phyloP scores from a whole-genome alignment of 1,140 invertebrate genomes.

The Uloborus diversus region DNA sequence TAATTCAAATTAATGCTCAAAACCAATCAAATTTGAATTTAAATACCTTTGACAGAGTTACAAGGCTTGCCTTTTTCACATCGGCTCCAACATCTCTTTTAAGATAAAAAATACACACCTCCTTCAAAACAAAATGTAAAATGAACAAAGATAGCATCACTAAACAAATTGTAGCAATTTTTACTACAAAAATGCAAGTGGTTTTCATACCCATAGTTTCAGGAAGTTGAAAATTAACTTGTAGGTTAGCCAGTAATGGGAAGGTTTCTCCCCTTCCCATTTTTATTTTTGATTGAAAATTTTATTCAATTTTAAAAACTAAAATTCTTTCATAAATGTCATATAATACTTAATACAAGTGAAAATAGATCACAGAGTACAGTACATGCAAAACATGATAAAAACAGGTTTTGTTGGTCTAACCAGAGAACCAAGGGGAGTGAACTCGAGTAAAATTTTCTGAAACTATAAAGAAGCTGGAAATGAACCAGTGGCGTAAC shows the following conservation, averaged over 20 bases:
- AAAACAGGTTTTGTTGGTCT: too few species aligned
- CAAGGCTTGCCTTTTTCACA: conserved; percentile 20
- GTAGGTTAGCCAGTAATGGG: too few species aligned
- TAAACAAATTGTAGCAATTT: neutral
- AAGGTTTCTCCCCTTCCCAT: too few species aligned
- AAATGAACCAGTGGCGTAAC: too few species aligned
- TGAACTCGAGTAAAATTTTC: too few species aligned
- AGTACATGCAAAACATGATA: neutral
- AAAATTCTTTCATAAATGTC: neutral
- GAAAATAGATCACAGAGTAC: neutral
- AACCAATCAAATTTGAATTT: neutral
- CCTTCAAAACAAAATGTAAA: conserved; percentile 18
- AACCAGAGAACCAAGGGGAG: too few species aligned
- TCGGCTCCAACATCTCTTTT: neutral
- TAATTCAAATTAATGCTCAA: neutral
- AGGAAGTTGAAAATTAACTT: neutral
- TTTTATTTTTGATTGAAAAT: too few species aligned
- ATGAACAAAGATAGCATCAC: neutral
- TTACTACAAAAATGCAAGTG: neutral
- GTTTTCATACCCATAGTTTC: neutral
- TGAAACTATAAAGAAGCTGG: too few species aligned
- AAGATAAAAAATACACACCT: conserved; percentile 1
- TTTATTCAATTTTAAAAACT: neutral
- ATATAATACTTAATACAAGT: neutral
- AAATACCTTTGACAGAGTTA: conserved; percentile 34